Conservation (phyloP, 2,888 invertebrate genomes). For the Andrena fulva region DNA sequence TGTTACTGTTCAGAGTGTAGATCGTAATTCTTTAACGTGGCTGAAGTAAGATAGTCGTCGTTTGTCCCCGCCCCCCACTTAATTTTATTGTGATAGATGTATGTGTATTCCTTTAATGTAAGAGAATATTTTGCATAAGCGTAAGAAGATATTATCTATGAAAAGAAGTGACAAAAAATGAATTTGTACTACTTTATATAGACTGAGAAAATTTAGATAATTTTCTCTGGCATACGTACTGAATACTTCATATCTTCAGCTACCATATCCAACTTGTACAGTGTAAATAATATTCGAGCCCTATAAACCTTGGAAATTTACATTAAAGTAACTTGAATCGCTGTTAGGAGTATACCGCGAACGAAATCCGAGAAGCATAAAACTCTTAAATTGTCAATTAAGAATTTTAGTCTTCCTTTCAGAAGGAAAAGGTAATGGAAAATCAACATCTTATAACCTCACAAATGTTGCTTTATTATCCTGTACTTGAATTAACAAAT, state of each 20-base stretch:
- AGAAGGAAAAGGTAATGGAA: background rate
- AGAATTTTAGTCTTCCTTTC: background rate
- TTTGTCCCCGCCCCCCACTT: conserved; percentile 45
- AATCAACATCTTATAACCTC: conserved; percentile 31
- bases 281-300: conserved; percentile 29
- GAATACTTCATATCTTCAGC: conserved; percentile 26
- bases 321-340: background rate
- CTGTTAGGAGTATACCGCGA: background rate
- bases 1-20: conserved; percentile 55
- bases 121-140: conserved; percentile 49
- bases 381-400: conserved; percentile 1
- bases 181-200: conserved; percentile 53
- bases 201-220: conserved; percentile 18
- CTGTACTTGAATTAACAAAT: conserved; percentile 43
- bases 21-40: conserved; percentile 47
- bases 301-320: conserved; percentile 4
- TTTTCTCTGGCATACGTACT: conserved; percentile 25
- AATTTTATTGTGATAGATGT: conserved; percentile 59
- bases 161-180: conserved; percentile 21
- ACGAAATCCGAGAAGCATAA: background rate
- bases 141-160: conserved; percentile 20
- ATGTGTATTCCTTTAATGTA: conserved; percentile 49
- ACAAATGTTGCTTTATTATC: conserved; percentile 48
- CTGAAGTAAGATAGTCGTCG: conserved; percentile 24
- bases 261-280: conserved; percentile 31